Evolutionary conservation across 2,888 invertebrate species (phyloP).

Genomic region (Plebejus anna): DNA sequence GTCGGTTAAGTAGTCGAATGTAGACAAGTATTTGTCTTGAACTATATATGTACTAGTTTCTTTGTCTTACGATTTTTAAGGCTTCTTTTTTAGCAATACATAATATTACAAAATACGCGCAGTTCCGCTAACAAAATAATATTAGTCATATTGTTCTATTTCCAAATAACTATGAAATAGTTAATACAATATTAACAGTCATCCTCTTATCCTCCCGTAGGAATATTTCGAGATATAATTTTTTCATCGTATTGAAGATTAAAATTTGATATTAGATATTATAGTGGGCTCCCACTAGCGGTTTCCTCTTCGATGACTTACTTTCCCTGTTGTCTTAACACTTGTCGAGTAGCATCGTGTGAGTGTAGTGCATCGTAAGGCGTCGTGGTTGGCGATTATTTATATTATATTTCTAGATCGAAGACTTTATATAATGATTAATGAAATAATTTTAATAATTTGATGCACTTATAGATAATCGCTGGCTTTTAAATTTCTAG

Average conservation of each 20-base stretch:
- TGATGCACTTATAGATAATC: constrained; percentile 10
- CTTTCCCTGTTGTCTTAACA: background rate
- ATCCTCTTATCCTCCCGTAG: background rate
- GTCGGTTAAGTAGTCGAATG: no score
- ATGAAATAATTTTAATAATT: constrained; percentile 11
- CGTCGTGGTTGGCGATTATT: constrained; percentile 21
- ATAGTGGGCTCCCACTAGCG: background rate
- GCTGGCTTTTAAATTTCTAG: background rate
- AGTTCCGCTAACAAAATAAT: background rate
- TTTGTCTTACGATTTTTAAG: background rate
- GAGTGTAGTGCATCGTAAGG: background rate
- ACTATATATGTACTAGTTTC: background rate
- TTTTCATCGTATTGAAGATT: background rate
- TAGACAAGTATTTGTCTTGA: no score
- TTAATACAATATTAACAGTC: background rate
- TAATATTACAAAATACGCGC: background rate
- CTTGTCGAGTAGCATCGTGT: background rate
- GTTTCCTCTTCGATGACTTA: background rate
- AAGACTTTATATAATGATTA: constrained; percentile 6
- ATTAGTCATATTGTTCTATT: background rate
- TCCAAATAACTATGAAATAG: constrained; percentile 3
- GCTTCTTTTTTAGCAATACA: background rate
- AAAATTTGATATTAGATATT: background rate
- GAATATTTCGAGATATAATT: background rate
- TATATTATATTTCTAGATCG: background rate